Conservation (phyloP, 2,113 vertebrate species). For the Fulmarus glacialis region DNA sequence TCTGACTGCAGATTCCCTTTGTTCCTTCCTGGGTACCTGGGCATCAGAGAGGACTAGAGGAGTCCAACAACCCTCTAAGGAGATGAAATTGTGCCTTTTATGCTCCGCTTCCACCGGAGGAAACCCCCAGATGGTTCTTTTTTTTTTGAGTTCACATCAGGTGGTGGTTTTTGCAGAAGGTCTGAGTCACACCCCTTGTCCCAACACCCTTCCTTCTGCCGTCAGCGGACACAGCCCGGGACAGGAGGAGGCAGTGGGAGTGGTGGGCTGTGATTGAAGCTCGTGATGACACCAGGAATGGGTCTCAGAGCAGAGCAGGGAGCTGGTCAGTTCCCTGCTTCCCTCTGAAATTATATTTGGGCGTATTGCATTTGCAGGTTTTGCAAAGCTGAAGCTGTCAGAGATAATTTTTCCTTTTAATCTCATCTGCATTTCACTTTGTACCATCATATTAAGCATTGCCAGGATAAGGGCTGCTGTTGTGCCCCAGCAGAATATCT, state of each 20-base stretch:
- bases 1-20: not conserved
- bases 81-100: not conserved
- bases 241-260: not conserved
- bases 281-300: fast-evolving
- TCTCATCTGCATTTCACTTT: not conserved
- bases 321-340: not conserved
- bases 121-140: not conserved
- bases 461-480: not conserved
- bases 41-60: not conserved
- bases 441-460: fast-evolving
- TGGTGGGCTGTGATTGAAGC: not conserved
- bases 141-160: not conserved
- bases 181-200: fast-evolving
- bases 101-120: not conserved
- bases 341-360: not conserved
- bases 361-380: not conserved
- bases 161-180: not conserved
- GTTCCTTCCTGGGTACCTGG: not conserved
- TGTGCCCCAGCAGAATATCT: fast-evolving
- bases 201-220: not conserved
- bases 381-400: not conserved
- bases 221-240: fast-evolving
- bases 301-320: not conserved
- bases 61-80: not conserved
- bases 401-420: not conserved